Conservation (phyloP, 2,797 vertebrate genomes). For the Spinus pinus region DNA sequence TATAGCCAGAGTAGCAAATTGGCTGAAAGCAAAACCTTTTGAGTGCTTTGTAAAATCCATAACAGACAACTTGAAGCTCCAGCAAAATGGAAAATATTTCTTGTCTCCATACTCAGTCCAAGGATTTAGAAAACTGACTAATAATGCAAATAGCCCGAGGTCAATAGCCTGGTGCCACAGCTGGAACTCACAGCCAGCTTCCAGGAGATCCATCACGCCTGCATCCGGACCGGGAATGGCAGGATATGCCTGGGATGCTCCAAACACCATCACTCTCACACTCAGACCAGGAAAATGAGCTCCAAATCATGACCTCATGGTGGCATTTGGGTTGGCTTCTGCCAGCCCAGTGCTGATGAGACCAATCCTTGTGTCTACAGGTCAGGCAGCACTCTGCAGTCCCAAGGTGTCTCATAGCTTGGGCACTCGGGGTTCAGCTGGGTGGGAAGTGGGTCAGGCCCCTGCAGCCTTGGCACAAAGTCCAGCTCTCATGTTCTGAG, state of each 20-base stretch:
- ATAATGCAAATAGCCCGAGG: conserved; percentile 71
- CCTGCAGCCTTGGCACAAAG: neutral
- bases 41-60: conserved; percentile 28
- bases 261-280: neutral
- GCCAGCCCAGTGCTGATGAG: neutral
- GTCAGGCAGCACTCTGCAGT: neutral
- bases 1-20: conserved; percentile 6
- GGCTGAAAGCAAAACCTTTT: neutral
- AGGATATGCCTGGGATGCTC: neutral
- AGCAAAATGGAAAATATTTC: conserved; percentile 48
- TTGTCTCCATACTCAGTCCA: neutral
- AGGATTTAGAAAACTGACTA: conserved; percentile 69
- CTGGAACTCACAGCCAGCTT: neutral
- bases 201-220: neutral
- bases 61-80: neutral
- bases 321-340: neutral
- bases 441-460: neutral
- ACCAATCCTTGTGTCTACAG: neutral
- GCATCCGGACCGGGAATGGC: neutral
- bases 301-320: neutral
- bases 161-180: conserved; percentile 66
- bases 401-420: neutral
- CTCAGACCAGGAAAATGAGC: neutral
- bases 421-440: neutral
- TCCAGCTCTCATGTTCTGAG: rapidly evolving